Conservation (phyloP, 1,140 invertebrate species). For the Drosophila sp. region DNA sequence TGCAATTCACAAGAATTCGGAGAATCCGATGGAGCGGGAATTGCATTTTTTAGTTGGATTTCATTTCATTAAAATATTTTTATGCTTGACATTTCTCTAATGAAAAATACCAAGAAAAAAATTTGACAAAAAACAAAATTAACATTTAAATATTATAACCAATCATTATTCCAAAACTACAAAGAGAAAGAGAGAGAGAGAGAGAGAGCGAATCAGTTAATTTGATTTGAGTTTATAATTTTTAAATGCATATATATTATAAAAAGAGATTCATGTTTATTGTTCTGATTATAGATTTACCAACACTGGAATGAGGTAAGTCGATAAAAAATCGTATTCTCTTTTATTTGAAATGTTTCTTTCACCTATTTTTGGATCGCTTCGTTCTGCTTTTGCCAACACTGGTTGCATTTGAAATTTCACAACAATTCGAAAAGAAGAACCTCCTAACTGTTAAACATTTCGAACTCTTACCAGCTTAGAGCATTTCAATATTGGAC, state of each 20-base stretch:
- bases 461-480: slow-evolving; percentile 43
- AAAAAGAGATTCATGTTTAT: background rate
- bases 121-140: background rate
- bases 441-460: no score
- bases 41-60: background rate
- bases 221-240: background rate
- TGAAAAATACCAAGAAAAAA: background rate
- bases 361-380: no score
- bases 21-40: no score
- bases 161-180: background rate
- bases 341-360: no score
- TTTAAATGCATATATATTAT: background rate
- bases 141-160: background rate
- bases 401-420: no score
- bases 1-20: background rate
- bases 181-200: background rate
- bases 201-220: background rate
- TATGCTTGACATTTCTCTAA: background rate
- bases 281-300: no score
- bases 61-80: background rate
- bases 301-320: no score
- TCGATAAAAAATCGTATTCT: no score
- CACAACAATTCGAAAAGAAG: no score
- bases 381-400: no score
- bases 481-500: slow-evolving; percentile 81